These are phyloP conservation scores for Tenthredo distinguenda DNA, from an alignment of 2,888 invertebrate genomes.

Conservation along the genomic window DNA sequence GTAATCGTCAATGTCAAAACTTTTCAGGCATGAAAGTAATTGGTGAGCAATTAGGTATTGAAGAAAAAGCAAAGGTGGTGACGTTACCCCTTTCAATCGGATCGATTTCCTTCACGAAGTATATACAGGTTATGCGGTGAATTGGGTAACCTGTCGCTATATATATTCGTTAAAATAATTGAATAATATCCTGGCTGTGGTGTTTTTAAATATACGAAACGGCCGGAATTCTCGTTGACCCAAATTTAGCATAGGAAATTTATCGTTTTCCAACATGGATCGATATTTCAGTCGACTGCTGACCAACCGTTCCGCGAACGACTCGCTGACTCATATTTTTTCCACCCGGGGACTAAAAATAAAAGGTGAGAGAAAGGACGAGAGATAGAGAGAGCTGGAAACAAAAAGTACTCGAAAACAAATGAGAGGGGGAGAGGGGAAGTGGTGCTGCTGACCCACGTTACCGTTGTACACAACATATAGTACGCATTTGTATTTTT, in stretches of 20 bases:
- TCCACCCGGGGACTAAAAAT: background rate
- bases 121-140: background rate
- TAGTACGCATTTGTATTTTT: background rate
- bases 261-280: conserved; percentile 32
- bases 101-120: background rate
- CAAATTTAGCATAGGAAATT: conserved; percentile 15
- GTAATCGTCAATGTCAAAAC: too few species aligned
- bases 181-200: background rate
- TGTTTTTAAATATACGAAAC: conserved; percentile 23
- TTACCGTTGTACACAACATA: conserved; percentile 22
- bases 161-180: background rate
- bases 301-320: conserved; percentile 21
- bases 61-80: too few species aligned
- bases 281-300: conserved; percentile 21
- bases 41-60: too few species aligned
- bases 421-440: background rate
- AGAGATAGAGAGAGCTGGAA: background rate
- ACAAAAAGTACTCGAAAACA: background rate
- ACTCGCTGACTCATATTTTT: conserved; percentile 11
- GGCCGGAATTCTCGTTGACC: conserved; percentile 16
- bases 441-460: conserved; percentile 15
- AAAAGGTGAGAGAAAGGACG: background rate
- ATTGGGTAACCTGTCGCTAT: background rate
- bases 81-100: too few species aligned
- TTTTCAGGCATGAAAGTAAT: too few species aligned